Conservation (phyloP, 2,888 invertebrate species). For the Antitype chi region DNA sequence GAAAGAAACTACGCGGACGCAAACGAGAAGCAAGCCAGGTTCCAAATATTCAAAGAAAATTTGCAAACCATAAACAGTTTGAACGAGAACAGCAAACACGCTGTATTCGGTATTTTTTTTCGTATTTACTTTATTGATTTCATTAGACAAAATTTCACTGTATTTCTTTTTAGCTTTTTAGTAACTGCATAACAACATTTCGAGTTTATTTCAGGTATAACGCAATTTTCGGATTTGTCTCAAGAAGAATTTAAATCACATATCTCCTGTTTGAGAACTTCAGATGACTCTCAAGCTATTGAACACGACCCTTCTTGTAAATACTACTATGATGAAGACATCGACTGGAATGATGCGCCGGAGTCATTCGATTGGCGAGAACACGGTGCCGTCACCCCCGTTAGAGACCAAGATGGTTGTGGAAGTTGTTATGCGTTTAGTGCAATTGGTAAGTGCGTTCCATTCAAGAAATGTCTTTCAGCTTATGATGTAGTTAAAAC, state of each 20-base stretch:
- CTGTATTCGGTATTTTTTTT: conserved; percentile 46
- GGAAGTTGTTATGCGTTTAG: conserved; percentile 94
- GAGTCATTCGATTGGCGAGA: conserved; percentile 92
- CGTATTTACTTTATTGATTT: background rate
- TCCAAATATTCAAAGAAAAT: conserved; percentile 50
- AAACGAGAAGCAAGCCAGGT: conserved; percentile 45
- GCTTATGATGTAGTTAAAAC: background rate
- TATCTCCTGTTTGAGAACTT: background rate
- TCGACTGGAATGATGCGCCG: conserved; percentile 51
- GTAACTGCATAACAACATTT: background rate
- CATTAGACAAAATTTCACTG: no score
- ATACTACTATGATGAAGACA: conserved; percentile 11
- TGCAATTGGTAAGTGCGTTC: conserved; percentile 57
- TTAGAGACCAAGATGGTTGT: conserved; percentile 95
- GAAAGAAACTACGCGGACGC: conserved; percentile 30
- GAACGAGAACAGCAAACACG: conserved; percentile 24
- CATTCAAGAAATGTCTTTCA: background rate
- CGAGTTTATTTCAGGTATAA: conserved; percentile 41
- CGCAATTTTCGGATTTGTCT: conserved; percentile 42
- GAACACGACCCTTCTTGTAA: background rate
- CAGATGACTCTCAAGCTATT: fast-evolving
- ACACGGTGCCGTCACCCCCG: conserved; percentile 93
- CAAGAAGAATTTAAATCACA: conserved; percentile 27
- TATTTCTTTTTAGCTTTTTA: background rate
- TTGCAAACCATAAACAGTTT: conserved; percentile 20